Base-by-base conservation (phyloP, 2,113 vertebrate species). In the Tichodroma muraria region DNA sequence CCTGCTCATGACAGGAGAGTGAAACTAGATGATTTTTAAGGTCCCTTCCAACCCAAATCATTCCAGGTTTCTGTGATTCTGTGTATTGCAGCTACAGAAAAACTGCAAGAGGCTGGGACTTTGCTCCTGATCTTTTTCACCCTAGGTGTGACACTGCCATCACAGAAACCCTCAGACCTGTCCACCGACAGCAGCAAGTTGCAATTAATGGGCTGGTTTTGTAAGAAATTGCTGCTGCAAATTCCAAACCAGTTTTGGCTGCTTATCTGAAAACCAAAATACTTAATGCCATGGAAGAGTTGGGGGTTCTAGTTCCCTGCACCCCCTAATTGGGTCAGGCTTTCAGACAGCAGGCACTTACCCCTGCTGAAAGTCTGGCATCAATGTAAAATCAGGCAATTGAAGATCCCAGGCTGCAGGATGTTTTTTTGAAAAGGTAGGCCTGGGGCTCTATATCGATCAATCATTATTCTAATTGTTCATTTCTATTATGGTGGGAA, bases 381-480 rank as follows among this genome's bases (percentile, higher is more conserved):
- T 30, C 40, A 15, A 5, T 44, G 66, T 59, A 7, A 75, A 78
- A 70, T 31, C 61, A 86, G 83, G 16, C 85, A 64, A 11, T 38
- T 54, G 89, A 50, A 91, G 82, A 59, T 63, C 60, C 68, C 44
- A 44, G 50, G 80, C 71, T 59, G 76, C 76, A 71, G 52, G 38
- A 61, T 84, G 72, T 10, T 47, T 87, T 84, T 89, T 77, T 79
- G n/a, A 77, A 79, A 70, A 90, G 79, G 68, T 82, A 64, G 76
- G 64, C 75, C 72, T 45, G 80, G 66, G 56, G 59, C 82, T 96
- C 82, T 0, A 0, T 88, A 97, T 97, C 61, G 91, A 95, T 95
- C 95, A 93, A 93, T 95, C 95, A 88, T 95, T 93, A 91, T 96
- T 96, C 93, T 97, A 94, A 97, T 97, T 95, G 93, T 95, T 94